Conservation (phyloP, 2,888 invertebrate genomes). For the Drosophila longiperda region DNA sequence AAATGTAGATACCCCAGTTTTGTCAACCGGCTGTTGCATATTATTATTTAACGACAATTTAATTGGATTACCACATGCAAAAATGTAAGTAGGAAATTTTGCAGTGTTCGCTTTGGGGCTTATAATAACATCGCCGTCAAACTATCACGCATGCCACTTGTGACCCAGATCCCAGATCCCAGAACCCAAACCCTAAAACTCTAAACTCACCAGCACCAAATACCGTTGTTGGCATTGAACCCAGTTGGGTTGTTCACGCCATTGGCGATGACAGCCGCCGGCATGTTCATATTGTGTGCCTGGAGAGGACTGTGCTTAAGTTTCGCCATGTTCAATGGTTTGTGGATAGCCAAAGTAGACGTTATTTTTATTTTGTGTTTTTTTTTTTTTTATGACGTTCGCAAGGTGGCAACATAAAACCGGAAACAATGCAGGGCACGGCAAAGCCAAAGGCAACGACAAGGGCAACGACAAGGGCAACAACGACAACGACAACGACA, state of each 20-base stretch:
- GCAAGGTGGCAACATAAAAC: conserved; percentile 70
- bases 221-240: conserved; percentile 9
- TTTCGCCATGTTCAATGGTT: conserved; percentile 31
- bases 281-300: conserved; percentile 29
- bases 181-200: background rate
- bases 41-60: conserved; percentile 30
- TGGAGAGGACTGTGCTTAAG: conserved; percentile 35
- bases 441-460: background rate
- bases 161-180: conserved; percentile 1
- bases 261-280: conserved; percentile 36
- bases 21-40: conserved; percentile 1
- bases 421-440: conserved; percentile 43
- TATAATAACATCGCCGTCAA: conserved; percentile 29
- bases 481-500: background rate
- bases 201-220: background rate
- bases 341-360: conserved; percentile 32
- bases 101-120: conserved; percentile 20
- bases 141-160: conserved; percentile 42
- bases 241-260: conserved; percentile 3
- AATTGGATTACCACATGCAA: conserved; percentile 33
- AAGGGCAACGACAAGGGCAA: background rate
- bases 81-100: conserved; percentile 29
- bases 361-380: conserved; percentile 61
- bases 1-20: background rate
- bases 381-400: conserved; percentile 61